These are phyloP conservation scores for Albula goreensis DNA, from an alignment of 2,113 vertebrate genomes.

Conservation along the genomic window DNA sequence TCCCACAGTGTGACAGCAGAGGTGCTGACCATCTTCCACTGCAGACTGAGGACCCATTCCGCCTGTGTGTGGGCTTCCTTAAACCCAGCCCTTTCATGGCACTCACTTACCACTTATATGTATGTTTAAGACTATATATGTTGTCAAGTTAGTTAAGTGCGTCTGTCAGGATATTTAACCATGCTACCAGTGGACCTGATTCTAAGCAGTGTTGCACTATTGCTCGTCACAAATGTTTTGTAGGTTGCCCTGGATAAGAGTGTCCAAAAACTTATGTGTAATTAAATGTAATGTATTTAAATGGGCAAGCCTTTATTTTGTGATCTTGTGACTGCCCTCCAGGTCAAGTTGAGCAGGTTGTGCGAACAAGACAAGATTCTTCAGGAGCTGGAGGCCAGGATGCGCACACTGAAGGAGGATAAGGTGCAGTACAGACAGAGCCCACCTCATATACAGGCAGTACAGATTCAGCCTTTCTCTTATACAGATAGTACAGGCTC, in stretches of 20 bases:
- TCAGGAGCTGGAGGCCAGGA: slow-evolving; percentile 89
- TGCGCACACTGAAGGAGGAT: slow-evolving; percentile 91
- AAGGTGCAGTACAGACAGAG: slow-evolving; percentile 78
- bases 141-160: not conserved
- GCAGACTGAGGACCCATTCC: too few relatives aligned
- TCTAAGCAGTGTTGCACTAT: not conserved
- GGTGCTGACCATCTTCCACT: too few relatives aligned
- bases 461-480: not conserved
- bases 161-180: not conserved
- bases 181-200: not conserved
- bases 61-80: too few relatives aligned
- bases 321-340: slow-evolving; percentile 22
- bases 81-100: too few relatives aligned
- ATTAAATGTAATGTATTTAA: not conserved
- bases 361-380: slow-evolving; percentile 97
- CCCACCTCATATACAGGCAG: not conserved
- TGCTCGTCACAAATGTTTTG: not conserved
- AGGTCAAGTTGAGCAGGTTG: slow-evolving; percentile 93
- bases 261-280: not conserved
- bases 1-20: too few relatives aligned
- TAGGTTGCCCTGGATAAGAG: not conserved
- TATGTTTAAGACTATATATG: not conserved
- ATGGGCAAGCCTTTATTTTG: not conserved
- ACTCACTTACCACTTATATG: not conserved
- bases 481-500: too few relatives aligned